Conservation (phyloP, 1,140 invertebrate genomes). For the Bicyclus anynana region DNA sequence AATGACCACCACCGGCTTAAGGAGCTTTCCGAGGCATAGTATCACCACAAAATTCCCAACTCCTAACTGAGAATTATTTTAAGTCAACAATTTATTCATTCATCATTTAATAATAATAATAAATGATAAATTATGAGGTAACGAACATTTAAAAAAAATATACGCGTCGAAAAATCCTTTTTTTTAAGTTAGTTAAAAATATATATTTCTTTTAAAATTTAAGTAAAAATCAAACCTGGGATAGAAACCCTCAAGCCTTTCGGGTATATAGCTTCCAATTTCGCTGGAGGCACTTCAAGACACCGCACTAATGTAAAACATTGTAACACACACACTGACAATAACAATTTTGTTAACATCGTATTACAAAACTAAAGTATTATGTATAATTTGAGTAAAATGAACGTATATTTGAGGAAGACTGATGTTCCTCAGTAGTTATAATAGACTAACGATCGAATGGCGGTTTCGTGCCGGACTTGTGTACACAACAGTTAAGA, state of each 20-base stretch:
- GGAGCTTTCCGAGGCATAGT: no score
- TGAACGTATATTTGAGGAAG: neutral
- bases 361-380: neutral
- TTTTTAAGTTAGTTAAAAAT: no score
- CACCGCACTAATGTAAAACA: slow-evolving; percentile 9
- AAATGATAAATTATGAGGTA: no score
- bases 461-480: neutral
- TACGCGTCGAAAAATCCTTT: no score
- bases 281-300: slow-evolving; percentile 78
- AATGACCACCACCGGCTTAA: no score
- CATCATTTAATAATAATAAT: no score
- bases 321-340: neutral
- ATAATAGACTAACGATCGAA: slow-evolving; percentile 4
- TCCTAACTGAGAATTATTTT: no score
- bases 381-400: neutral
- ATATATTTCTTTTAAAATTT: no score
- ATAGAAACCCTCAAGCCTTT: slow-evolving; percentile 81
- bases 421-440: neutral
- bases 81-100: no score
- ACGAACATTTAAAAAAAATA: no score
- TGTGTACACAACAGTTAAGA: neutral
- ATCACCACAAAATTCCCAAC: no score
- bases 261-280: slow-evolving; percentile 79
- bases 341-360: neutral
- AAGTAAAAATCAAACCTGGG: slow-evolving; percentile 64